These are phyloP conservation scores for Abrostola triplasia DNA, from an alignment of 2,888 invertebrate species.

Conservation along the genomic window DNA sequence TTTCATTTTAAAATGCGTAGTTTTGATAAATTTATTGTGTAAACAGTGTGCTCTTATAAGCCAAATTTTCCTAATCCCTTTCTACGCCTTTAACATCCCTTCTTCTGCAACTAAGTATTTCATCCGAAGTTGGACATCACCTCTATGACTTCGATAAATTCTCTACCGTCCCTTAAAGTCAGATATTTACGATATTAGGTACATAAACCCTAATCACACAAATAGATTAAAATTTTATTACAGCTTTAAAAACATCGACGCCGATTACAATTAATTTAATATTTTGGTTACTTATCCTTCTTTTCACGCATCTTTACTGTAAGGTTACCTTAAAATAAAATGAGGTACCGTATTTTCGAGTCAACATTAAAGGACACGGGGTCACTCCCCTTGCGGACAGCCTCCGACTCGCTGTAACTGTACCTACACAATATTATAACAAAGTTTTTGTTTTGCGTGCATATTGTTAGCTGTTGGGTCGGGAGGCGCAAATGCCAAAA, in stretches of 20 bases:
- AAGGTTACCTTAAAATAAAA: conserved; percentile 26
- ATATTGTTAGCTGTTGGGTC: conserved; percentile 51
- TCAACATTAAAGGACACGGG: conserved; percentile 51
- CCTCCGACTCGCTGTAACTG: conserved; percentile 41
- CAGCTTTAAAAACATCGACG: not conserved
- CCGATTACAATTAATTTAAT: not conserved
- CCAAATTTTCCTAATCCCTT: too few relatives aligned
- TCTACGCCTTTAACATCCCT: too few relatives aligned
- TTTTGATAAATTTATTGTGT: too few relatives aligned
- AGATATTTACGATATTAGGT: too few relatives aligned
- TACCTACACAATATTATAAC: conserved; percentile 46
- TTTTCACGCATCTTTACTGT: conserved; percentile 35
- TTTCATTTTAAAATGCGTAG: too few relatives aligned
- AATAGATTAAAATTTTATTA: too few relatives aligned
- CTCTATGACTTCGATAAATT: too few relatives aligned
- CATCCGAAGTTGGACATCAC: too few relatives aligned
- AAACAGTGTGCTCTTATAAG: too few relatives aligned
- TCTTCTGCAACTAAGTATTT: too few relatives aligned
- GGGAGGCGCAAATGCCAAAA: conserved; percentile 80
- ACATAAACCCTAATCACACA: too few relatives aligned
- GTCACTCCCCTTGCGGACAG: conserved; percentile 48
- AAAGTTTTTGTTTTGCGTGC: conserved; percentile 57
- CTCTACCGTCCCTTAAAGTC: too few relatives aligned
- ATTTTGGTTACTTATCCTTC: not conserved
- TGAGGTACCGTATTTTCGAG: conserved; percentile 43